Conservation (phyloP, 2,113 vertebrate species). For the Oryctolagus cuniculus region DNA sequence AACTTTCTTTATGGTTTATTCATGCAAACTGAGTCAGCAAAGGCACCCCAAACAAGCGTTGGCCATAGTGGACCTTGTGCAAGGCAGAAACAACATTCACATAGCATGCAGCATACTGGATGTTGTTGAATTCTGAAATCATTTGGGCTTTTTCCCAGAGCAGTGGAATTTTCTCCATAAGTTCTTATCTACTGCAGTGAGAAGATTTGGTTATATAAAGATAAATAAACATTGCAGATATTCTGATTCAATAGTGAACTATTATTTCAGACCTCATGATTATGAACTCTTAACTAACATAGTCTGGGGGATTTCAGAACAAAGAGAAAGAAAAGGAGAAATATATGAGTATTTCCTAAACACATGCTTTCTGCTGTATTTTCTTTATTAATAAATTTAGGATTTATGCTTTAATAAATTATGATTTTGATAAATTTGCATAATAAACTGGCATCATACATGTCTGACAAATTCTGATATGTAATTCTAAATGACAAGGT, state of each 20-base stretch:
- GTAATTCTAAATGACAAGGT: neutral
- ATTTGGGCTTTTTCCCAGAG: conserved; percentile 56
- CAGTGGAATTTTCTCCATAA: conserved; percentile 36
- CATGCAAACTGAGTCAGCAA: conserved; percentile 68
- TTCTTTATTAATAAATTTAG: neutral
- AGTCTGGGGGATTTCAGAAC: neutral
- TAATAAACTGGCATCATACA: neutral
- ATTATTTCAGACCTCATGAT: conserved; percentile 10
- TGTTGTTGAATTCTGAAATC: conserved; percentile 66
- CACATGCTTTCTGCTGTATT: neutral
- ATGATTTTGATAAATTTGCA: neutral
- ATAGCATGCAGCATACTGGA: neutral
- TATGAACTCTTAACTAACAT: neutral
- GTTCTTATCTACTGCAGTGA: neutral
- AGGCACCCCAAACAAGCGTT: conserved; percentile 62
- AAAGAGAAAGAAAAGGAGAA: neutral
- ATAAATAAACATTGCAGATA: neutral
- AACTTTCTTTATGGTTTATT: conserved; percentile 72
- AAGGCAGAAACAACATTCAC: conserved; percentile 55
- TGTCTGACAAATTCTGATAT: neutral
- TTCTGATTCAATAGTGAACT: neutral
- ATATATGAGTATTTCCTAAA: neutral
- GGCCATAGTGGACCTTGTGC: neutral
- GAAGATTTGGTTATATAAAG: conserved; percentile 41
- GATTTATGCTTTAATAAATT: too few species aligned